Percentiles rank a stretch among this genome's conserved stretches.
phyloP scores from a whole-genome alignment of 2,113 vertebrate species.

The Lepidothrix coronata region DNA sequence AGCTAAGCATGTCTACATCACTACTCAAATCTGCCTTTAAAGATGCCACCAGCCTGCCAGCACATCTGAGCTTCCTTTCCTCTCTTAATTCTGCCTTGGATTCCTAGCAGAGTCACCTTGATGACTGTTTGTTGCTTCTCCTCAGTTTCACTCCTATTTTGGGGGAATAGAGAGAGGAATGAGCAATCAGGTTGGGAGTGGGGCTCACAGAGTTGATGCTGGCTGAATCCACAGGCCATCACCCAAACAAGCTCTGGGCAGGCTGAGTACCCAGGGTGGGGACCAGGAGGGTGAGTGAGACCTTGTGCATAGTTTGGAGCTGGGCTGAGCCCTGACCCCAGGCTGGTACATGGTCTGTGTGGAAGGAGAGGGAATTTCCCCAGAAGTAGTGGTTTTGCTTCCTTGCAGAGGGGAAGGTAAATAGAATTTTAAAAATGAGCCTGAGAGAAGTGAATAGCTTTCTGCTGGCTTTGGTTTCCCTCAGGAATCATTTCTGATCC shows the following conservation, averaged over 20 bases:
- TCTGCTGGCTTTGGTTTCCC: background rate
- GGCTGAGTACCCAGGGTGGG: background rate
- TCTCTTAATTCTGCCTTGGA: background rate
- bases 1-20: background rate
- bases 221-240: accelerated
- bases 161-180: background rate
- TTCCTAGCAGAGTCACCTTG: background rate
- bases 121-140: background rate
- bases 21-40: background rate
- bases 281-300: background rate
- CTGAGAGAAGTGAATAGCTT: background rate
- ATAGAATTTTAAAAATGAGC: constrained; percentile 8
- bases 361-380: background rate
- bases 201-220: background rate
- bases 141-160: background rate
- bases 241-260: background rate
- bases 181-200: background rate
- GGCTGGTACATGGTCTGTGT: background rate
- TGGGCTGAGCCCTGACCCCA: background rate
- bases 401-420: background rate
- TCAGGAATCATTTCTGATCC: constrained; percentile 29
- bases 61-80: background rate
- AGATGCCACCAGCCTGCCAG: background rate
- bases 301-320: background rate
- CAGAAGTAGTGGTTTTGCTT: background rate